phyloP scores from a whole-genome alignment of 2,113 vertebrate genomes.

The Pogonocichla stellata region DNA sequence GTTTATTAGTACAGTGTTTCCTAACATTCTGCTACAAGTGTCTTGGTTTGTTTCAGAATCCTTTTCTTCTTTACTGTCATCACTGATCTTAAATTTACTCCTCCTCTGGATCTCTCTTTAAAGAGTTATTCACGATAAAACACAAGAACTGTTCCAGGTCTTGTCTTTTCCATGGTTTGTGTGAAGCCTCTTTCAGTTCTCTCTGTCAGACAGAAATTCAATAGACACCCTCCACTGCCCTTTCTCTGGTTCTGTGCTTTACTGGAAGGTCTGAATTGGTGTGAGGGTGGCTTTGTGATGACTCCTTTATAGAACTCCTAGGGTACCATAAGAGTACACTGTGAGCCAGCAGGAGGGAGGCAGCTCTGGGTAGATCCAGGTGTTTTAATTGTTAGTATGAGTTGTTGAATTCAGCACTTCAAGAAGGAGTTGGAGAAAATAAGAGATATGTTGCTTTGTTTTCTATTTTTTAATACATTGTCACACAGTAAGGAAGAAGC shows the following conservation, averaged over 20 bases:
- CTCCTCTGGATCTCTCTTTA: not conserved
- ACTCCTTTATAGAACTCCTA: not conserved
- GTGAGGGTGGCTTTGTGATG: not conserved
- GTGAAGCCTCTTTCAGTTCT: not conserved
- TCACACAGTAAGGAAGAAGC: not conserved
- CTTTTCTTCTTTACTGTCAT: not conserved
- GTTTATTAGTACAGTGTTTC: not conserved
- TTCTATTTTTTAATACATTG: not conserved
- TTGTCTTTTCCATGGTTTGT: not conserved
- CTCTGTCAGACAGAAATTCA: not conserved
- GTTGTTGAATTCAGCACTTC: not conserved
- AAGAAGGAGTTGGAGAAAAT: not conserved
- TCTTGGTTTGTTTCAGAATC: not conserved
- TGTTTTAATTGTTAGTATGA: not conserved
- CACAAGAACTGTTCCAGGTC: not conserved
- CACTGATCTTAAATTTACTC: not conserved
- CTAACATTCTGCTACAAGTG: not conserved
- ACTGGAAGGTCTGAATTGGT: not conserved
- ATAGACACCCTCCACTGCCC: not conserved
- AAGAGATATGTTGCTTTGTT: not conserved
- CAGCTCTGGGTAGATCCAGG: not conserved
- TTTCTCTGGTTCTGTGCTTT: not conserved
- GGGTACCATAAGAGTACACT: accelerated
- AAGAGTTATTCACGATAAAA: not conserved
- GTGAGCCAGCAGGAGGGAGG: not conserved